Percentiles rank a stretch among this genome's conserved stretches.
These are phyloP conservation scores for Parnassius mnemosyne DNA, from an alignment of 2,888 invertebrate genomes.

Conservation along the genomic window DNA sequence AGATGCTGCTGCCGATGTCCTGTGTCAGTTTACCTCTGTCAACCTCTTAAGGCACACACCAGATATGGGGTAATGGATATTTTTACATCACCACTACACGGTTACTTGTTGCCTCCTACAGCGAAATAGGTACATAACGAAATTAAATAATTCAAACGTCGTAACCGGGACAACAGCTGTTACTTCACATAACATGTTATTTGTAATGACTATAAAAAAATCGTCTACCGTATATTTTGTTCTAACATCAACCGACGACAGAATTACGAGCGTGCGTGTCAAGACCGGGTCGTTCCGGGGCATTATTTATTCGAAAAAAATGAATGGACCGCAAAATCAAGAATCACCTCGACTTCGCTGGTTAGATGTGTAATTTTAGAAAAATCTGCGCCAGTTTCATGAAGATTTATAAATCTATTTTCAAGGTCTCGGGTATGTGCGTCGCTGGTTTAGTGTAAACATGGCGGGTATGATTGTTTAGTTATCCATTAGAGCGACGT, in stretches of 20 bases:
- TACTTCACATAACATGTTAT: conserved; percentile 23
- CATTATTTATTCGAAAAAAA: conserved; percentile 48
- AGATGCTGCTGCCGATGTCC: too few species aligned
- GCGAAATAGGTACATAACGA: conserved; percentile 5
- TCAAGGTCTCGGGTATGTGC: conserved; percentile 26
- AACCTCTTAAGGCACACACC: too few species aligned
- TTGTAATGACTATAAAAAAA: conserved; percentile 20
- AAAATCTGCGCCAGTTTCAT: conserved; percentile 6
- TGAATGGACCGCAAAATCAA: conserved; percentile 57
- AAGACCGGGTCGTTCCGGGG: conserved; percentile 2
- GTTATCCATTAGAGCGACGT: conserved; percentile 18
- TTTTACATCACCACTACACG: too few species aligned
- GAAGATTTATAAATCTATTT: conserved; percentile 17
- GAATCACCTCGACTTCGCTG: conserved; percentile 44
- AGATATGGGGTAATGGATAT: too few species aligned
- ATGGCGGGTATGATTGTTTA: conserved; percentile 14
- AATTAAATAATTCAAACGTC: conserved; percentile 13
- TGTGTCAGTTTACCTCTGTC: background rate
- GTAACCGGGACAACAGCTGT: conserved; percentile 24
- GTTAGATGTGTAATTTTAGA: conserved; percentile 8
- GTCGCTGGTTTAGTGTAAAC: conserved; percentile 21
- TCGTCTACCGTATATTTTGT: conserved; percentile 19
- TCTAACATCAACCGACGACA: conserved; percentile 26
- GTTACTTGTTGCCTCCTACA: conserved; percentile 10
- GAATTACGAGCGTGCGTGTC: conserved; percentile 29